Percentiles rank a stretch among this genome's conserved stretches.
Conservation (phyloP, 2,797 vertebrate species). For the Acropternis orthonyx region DNA sequence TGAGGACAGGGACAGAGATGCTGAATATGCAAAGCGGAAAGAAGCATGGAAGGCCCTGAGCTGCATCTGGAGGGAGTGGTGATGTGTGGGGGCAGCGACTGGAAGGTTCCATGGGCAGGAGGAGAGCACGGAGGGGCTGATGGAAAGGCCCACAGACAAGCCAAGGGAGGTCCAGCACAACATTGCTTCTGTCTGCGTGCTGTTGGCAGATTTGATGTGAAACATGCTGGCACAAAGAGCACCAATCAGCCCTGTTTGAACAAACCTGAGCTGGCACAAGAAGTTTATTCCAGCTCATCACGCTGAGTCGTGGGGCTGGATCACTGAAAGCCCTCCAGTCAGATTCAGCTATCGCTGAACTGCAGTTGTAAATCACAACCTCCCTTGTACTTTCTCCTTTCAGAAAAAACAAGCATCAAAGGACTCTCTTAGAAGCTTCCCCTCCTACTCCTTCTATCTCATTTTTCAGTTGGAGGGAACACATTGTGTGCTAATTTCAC, state of each 20-base stretch:
- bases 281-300: not conserved
- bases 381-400: not conserved
- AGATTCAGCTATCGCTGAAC: slow-evolving; percentile 1
- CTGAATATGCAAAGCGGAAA: not conserved
- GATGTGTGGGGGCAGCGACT: not conserved
- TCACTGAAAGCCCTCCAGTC: not conserved
- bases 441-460: slow-evolving; percentile 2
- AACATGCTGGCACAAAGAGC: not conserved
- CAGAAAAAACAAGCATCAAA: slow-evolving; percentile 24
- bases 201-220: not conserved
- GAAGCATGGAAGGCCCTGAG: not conserved
- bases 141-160: not conserved
- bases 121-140: not conserved
- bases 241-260: not conserved
- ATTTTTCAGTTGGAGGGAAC: slow-evolving; percentile 4
- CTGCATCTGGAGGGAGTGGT: not conserved
- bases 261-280: not conserved
- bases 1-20: not conserved
- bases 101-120: not conserved
- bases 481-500: slow-evolving; percentile 22
- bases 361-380: slow-evolving; percentile 19
- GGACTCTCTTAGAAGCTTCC: not conserved
- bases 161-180: not conserved
- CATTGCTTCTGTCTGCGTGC: not conserved
- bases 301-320: not conserved